These are phyloP conservation scores for Brachynemurus nebulosus DNA, from an alignment of 2,888 invertebrate species.

Conservation along the genomic window DNA sequence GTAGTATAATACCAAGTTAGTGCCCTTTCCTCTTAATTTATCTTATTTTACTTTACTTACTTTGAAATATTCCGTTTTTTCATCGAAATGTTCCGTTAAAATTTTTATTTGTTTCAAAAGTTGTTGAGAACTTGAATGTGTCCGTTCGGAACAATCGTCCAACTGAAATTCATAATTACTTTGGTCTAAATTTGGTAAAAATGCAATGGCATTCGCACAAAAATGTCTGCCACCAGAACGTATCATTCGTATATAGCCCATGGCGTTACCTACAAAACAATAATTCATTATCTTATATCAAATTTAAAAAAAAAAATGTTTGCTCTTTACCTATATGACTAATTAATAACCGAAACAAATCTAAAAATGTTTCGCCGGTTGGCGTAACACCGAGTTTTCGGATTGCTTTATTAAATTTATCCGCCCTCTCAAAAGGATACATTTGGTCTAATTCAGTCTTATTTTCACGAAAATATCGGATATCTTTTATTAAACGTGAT, in stretches of 20 bases:
- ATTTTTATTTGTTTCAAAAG: constrained; percentile 66
- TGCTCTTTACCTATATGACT: constrained; percentile 71
- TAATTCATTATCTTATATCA: no score
- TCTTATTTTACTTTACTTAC: no score
- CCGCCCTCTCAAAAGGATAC: constrained; percentile 80
- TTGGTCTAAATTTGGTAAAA: constrained; percentile 65
- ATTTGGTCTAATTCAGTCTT: constrained; percentile 48
- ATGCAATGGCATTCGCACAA: constrained; percentile 80
- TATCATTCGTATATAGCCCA: constrained; percentile 91
- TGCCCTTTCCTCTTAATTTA: no score
- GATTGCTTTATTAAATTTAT: constrained; percentile 86
- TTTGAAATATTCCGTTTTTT: constrained; percentile 78
- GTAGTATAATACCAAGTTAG: no score
- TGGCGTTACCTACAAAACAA: constrained; percentile 54
- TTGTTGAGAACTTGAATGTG: constrained; percentile 51
- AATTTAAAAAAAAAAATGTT: no score
- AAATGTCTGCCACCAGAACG: constrained; percentile 88
- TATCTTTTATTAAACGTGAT: constrained; percentile 80
- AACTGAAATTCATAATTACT: constrained; percentile 42
- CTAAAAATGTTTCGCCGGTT: constrained; percentile 78
- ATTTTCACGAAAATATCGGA: constrained; percentile 67
- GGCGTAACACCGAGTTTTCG: constrained; percentile 69
- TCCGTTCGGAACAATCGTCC: constrained; percentile 42
- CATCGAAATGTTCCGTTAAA: constrained; percentile 70
- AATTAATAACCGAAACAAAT: constrained; percentile 82